phyloP scores from a whole-genome alignment of 2,113 vertebrate species.

The Empidonax traillii region DNA sequence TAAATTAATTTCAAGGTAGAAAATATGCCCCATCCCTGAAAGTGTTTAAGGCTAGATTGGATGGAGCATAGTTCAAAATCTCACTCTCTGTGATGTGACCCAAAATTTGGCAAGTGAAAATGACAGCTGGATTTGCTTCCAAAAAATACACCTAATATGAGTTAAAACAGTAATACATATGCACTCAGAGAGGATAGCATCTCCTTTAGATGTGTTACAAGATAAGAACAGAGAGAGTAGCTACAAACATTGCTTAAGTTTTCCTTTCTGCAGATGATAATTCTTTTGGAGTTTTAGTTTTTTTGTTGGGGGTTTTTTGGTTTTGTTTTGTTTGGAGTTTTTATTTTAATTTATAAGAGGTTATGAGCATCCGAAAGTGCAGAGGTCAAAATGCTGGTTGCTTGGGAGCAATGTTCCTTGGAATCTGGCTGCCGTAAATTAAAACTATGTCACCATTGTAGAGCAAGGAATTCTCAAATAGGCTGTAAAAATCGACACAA shows the following conservation, averaged over 20 bases:
- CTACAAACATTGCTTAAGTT: not conserved
- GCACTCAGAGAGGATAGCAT: not conserved
- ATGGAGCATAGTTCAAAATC: not conserved
- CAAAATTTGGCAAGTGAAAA: not conserved
- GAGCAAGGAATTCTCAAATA: conserved; percentile 29
- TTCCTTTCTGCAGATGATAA: not conserved
- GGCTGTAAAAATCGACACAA: conserved; percentile 33
- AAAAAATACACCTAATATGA: not conserved
- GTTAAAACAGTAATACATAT: not conserved
- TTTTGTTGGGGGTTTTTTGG: not conserved
- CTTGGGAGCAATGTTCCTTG: not conserved
- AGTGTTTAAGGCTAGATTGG: not conserved
- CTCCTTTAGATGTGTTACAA: not conserved
- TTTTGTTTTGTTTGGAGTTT: too few species aligned
- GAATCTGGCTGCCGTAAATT: not conserved
- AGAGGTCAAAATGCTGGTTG: conserved; percentile 34
- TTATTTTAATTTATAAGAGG: not conserved
- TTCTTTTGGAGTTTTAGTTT: not conserved
- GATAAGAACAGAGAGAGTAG: not conserved
- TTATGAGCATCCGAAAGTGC: not conserved
- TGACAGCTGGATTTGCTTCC: not conserved
- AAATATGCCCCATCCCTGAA: not conserved
- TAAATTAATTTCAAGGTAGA: not conserved
- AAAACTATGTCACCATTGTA: conserved; percentile 31
- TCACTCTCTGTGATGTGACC: not conserved